Percentiles rank a stretch among this genome's conserved stretches.
Evolutionary conservation across 2,113 vertebrate genomes (phyloP).

Genomic region (human): DNA sequence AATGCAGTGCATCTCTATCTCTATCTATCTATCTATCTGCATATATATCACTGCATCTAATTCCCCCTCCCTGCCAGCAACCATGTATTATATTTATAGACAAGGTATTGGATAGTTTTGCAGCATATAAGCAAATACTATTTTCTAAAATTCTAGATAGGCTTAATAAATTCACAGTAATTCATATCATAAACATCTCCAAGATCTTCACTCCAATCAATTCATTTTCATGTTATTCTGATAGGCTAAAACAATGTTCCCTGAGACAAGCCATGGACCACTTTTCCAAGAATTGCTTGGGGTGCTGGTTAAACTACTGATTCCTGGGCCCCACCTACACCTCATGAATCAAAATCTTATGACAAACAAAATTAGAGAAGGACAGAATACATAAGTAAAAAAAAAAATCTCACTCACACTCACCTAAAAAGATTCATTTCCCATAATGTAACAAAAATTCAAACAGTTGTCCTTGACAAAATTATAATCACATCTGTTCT

Average conservation of each 20-base stretch:
- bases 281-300: neutral
- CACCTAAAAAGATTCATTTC: conserved; percentile 49
- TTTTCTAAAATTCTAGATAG: neutral
- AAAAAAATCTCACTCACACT: neutral
- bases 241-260: neutral
- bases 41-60: neutral
- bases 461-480: conserved; percentile 70
- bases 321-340: neutral
- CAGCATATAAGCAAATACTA: neutral
- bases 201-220: neutral
- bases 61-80: neutral
- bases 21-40: neutral
- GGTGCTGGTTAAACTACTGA: neutral
- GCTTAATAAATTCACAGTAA: neutral
- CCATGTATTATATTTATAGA: neutral
- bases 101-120: neutral
- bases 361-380: neutral
- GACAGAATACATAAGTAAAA: neutral
- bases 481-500: conserved; percentile 66
- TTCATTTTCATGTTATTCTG: neutral
- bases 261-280: neutral
- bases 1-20: neutral
- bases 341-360: neutral
- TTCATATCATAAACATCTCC: neutral
- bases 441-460: conserved; percentile 51